Conservation (phyloP, 37 sponge, comb jelly and placozoan species). For the Tethya wilhelma region DNA sequence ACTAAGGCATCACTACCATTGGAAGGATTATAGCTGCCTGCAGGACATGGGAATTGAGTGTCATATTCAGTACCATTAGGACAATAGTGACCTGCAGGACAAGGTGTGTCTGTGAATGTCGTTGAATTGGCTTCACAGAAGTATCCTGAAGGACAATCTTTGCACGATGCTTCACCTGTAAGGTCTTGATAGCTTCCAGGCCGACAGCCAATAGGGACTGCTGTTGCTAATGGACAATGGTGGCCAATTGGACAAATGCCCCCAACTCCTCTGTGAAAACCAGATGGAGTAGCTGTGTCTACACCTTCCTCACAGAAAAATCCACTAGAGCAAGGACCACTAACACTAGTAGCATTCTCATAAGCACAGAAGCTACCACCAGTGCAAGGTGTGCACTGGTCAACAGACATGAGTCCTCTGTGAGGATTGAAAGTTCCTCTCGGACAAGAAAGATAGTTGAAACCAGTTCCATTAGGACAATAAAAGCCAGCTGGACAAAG, state of each 20-base stretch:
- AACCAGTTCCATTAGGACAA: not conserved
- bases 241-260: not conserved
- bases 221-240: not conserved
- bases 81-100: conserved; percentile 5
- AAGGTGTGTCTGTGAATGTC: not conserved
- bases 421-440: not conserved
- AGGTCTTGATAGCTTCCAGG: not conserved
- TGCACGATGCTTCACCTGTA: not conserved
- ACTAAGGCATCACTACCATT: too few species aligned
- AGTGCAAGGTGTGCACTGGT: not conserved
- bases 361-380: not conserved
- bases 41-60: not conserved
- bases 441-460: not conserved
- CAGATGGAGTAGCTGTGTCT: not conserved
- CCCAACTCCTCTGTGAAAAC: not conserved
- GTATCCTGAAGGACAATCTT: not conserved
- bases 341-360: not conserved
- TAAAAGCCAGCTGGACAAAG: not conserved
- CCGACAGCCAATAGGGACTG: not conserved
- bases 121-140: not conserved
- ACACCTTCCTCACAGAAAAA: not conserved
- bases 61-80: not conserved
- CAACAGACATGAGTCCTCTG: not conserved
- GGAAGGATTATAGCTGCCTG: not conserved
- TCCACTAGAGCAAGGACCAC: not conserved